Conservation (phyloP, 92 coral and sea anemone genomes). For the Nematostella vectensis region DNA sequence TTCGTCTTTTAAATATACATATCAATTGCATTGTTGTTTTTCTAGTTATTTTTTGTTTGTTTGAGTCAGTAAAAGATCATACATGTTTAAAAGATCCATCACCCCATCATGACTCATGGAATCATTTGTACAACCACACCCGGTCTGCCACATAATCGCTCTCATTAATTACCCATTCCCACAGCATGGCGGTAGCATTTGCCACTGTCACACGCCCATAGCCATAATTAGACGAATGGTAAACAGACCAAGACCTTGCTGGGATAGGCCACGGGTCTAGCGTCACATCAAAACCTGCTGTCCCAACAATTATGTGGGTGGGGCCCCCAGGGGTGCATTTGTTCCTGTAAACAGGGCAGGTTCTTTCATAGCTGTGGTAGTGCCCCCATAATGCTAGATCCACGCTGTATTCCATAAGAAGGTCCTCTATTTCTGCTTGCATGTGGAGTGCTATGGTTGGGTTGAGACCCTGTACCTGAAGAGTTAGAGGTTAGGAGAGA, state of each 20-base stretch:
- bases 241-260: conserved; percentile 49
- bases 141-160: conserved; percentile 48
- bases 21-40: too few relatives aligned
- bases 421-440: conserved; percentile 44
- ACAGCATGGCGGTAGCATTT: conserved; percentile 54
- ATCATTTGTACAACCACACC: conserved; percentile 68
- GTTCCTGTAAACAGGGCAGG: conserved; percentile 58
- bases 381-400: conserved; percentile 70
- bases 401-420: conserved; percentile 47
- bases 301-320: conserved; percentile 64
- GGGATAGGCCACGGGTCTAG: conserved; percentile 53
- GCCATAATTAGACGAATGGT: conserved; percentile 53
- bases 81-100: too few relatives aligned
- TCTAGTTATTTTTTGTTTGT: too few relatives aligned
- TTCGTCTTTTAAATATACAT: too few relatives aligned
- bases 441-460: conserved; percentile 46
- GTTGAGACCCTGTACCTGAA: conserved; percentile 21
- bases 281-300: conserved; percentile 59
- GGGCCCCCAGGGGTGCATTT: conserved; percentile 43
- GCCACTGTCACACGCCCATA: conserved; percentile 81
- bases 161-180: conserved; percentile 62
- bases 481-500: too few relatives aligned
- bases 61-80: too few relatives aligned
- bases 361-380: conserved; percentile 69
- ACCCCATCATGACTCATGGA: too few relatives aligned